Evolutionary conservation across 2,113 vertebrate genomes (phyloP), one percentile per base, ranked within the genome.

Genomic region (Narcine bancroftii): DNA sequence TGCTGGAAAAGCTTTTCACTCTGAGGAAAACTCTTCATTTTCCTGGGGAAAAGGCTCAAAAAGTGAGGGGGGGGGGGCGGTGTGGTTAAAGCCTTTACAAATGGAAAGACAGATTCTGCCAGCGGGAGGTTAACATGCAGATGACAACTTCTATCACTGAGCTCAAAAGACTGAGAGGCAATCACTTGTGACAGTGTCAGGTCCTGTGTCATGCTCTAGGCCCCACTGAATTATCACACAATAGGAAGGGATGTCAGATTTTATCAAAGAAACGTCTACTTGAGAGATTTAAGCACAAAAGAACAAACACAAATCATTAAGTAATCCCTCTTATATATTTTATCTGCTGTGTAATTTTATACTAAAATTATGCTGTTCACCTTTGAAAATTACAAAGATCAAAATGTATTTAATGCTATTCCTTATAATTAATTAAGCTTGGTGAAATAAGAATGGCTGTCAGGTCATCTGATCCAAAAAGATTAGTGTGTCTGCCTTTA

Each of bases 61-160:
- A n/a, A n/a, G n/a, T n/a, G n/a, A 92, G 77, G 39, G 93, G 92
- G 73, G 65, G 91, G 93, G 92, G 89, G n/a, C n/a, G n/a, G n/a
- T n/a, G n/a, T n/a, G n/a, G 93, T 94, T 95, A 93, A 79, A 91
- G 45, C 93, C 93, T 56, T 93, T 93, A 95, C 95, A 96, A 95
- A 95, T 47, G 92, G 92, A 94, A 93, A 92, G 85, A 93, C 91
- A 92, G 93, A 66, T 94, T 94, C 93, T 93, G 92, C 92, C 93
- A 93, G 95, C 93, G 89, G 95, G 95, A 94, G 92, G 92, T 93
- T 95, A 94, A 95, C 93, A 94, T 94, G 93, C 92, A 95, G 95
- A 94, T 93, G 93, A 94, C 93, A 94, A 94, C 94, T 95, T 95
- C 93, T 94, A 65, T 93, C 93, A 93, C 79, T 72, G 76, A 93